Base-by-base conservation (phyloP, 2,113 vertebrate genomes). In the Rhizomys pruinosus region DNA sequence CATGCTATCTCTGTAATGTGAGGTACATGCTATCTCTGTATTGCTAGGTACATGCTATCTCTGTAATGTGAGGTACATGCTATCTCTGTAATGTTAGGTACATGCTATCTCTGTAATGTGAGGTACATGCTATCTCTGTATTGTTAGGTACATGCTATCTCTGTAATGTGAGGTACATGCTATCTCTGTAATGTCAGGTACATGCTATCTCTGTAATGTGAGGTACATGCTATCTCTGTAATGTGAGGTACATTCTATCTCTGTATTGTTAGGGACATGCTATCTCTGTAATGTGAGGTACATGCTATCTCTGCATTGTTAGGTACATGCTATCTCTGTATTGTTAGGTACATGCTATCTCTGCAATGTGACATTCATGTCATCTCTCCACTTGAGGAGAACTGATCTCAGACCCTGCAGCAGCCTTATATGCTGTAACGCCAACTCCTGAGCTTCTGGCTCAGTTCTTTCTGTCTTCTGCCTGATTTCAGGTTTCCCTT, bases 401-500 rank as follows among this genome's bases (percentile, higher is more conserved):
- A 69, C 17, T 66, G 7, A 47, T 55, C 42, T 59, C 7, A 57
- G 69, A 88, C 15, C 52, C 86, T 87, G 27, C 68, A 89, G 22
- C 69, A 85, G 55, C 6, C 11, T 68, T 87, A 68, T 42, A 7
- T 52, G 19, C 22, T 91, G 13, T 84, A 34, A 77, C 44, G 52
- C 77, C 52, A 77, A 88, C 64, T 69, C 52, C 76, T 84, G 39
- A 81, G 69, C 16, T 88, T 61, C 87, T 92, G 57, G 39, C 72
- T 92, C 47, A 39, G 37, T 20, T 89, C 74, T 79, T 88, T 92
- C 90, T 44, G 64, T 27, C 20, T 47, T 88, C 79, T 92, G 55
- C 88, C 68, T 90, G 39, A 88, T 90, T 96, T 63, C 82, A 96
- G 92, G 71, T 22, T 95, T 96, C 85, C 81, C 74, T 90, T 90